Conservation (phyloP, 1,140 invertebrate genomes). For the Scaptomyza pallida region DNA sequence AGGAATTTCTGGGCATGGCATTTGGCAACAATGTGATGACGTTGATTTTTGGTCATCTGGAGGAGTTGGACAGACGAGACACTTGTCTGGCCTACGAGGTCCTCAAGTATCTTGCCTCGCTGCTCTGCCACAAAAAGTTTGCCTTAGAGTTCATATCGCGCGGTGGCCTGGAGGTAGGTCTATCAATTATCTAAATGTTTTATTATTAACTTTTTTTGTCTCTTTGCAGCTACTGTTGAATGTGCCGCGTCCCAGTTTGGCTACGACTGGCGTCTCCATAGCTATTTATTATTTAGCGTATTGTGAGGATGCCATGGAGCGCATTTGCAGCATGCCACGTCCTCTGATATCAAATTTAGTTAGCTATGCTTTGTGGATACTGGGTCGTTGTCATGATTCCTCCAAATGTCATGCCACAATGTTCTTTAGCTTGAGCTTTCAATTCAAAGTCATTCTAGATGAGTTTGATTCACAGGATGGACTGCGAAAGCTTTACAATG, state of each 20-base stretch:
- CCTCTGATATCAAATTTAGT: slow-evolving; percentile 91
- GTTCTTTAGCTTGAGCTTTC: slow-evolving; percentile 97
- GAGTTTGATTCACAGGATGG: slow-evolving; percentile 97
- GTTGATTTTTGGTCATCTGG: slow-evolving; percentile 95
- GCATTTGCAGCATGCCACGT: slow-evolving; percentile 93
- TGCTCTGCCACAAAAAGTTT: slow-evolving; percentile 99
- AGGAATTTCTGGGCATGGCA: slow-evolving; percentile 96
- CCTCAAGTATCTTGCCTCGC: slow-evolving; percentile 94
- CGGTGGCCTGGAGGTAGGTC: slow-evolving; percentile 90
- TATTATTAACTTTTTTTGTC: background rate
- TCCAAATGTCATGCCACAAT: slow-evolving; percentile 98
- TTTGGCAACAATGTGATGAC: slow-evolving; percentile 96
- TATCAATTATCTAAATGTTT: background rate
- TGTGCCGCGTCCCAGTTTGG: slow-evolving; percentile 95
- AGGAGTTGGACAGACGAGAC: slow-evolving; percentile 94
- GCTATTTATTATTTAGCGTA: slow-evolving; percentile 98
- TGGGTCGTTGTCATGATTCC: slow-evolving; percentile 98
- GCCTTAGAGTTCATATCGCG: slow-evolving; percentile 96
- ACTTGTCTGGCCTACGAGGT: slow-evolving; percentile 97
- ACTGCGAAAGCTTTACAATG: slow-evolving; percentile 95
- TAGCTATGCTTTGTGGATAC: slow-evolving; percentile 94
- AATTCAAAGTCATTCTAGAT: slow-evolving; percentile 95
- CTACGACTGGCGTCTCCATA: slow-evolving; percentile 97
- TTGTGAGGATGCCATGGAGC: slow-evolving; percentile 98
- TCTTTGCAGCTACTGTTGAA: slow-evolving; percentile 89